Conservation (phyloP, 2,888 invertebrate genomes). For the Rhingia campestris region DNA sequence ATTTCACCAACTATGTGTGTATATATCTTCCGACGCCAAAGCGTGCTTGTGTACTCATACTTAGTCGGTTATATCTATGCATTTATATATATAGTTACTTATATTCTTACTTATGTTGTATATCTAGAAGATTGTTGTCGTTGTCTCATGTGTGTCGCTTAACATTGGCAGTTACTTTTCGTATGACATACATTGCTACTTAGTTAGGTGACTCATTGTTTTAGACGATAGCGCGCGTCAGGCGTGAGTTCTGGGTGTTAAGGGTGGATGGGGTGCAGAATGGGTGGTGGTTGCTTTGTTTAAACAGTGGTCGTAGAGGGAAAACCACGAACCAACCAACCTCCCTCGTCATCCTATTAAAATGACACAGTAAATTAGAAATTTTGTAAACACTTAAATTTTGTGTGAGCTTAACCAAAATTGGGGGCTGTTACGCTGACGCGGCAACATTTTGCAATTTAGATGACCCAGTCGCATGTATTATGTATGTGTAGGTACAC, state of each 20-base stretch:
- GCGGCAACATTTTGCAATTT: conserved; percentile 73
- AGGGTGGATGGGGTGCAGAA: neutral
- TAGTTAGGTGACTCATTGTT: conserved; percentile 71
- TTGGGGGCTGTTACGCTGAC: conserved; percentile 70
- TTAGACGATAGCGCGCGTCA: conserved; percentile 23
- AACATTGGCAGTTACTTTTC: conserved; percentile 67
- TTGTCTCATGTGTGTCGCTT: conserved; percentile 57
- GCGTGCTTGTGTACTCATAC: conserved; percentile 9
- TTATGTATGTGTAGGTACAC: neutral
- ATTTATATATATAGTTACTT: neutral
- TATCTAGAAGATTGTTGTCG: conserved; percentile 43
- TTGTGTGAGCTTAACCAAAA: conserved; percentile 72
- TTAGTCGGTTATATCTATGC: conserved; percentile 12
- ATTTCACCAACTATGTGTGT: conserved; percentile 15
- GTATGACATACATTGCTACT: conserved; percentile 68
- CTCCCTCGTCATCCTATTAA: conserved; percentile 61
- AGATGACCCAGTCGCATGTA: conserved; percentile 17
- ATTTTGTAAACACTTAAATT: conserved; percentile 74
- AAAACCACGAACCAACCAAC: conserved; percentile 68
- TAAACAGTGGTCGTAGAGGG: conserved; percentile 62
- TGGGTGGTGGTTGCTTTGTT: conserved; percentile 28
- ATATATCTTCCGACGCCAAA: conserved; percentile 18
- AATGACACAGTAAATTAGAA: conserved; percentile 73
- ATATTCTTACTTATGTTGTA: neutral
- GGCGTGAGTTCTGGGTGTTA: neutral